A percentile compares a stretch with the other conserved stretches of the same genome.
Evolutionary conservation across 1,140 invertebrate species (phyloP).

Genomic region (Anagrus nilaparvatae): DNA sequence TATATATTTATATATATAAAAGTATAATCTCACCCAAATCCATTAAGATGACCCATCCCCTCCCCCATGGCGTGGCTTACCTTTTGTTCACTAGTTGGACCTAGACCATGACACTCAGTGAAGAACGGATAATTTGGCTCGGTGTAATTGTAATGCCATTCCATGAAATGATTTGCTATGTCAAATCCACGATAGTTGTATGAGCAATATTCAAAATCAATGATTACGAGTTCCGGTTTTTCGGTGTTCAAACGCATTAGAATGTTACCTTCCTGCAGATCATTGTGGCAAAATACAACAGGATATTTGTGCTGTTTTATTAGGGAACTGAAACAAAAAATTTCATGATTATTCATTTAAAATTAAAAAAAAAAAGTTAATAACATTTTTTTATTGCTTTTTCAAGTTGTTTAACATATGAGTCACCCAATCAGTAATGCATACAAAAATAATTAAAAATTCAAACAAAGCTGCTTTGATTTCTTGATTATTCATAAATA

Average conservation of each 20-base stretch:
- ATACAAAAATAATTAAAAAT: not conserved
- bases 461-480: no score
- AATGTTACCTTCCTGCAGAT: constrained; percentile 87
- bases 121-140: constrained; percentile 69
- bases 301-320: constrained; percentile 54
- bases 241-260: constrained; percentile 45
- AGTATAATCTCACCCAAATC: no score
- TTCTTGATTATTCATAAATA: no score
- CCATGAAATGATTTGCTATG: constrained; percentile 91
- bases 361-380: constrained; percentile 3
- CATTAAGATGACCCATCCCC: constrained; percentile 14
- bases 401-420: not conserved
- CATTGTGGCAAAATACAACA: constrained; percentile 95
- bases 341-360: no score
- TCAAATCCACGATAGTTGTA: constrained; percentile 93
- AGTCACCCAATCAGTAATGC: not conserved
- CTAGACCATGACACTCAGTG: constrained; percentile 52
- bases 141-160: constrained; percentile 90
- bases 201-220: constrained; percentile 91
- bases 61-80: constrained; percentile 43
- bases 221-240: constrained; percentile 62
- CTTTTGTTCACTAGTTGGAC: constrained; percentile 71
- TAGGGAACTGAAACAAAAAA: constrained; percentile 25
- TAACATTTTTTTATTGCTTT: not conserved
- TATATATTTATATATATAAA: no score